Evolutionary conservation across 2,888 invertebrate genomes (phyloP), one percentile per base, ranked within the genome.

Genomic region (Meta bourneti): DNA sequence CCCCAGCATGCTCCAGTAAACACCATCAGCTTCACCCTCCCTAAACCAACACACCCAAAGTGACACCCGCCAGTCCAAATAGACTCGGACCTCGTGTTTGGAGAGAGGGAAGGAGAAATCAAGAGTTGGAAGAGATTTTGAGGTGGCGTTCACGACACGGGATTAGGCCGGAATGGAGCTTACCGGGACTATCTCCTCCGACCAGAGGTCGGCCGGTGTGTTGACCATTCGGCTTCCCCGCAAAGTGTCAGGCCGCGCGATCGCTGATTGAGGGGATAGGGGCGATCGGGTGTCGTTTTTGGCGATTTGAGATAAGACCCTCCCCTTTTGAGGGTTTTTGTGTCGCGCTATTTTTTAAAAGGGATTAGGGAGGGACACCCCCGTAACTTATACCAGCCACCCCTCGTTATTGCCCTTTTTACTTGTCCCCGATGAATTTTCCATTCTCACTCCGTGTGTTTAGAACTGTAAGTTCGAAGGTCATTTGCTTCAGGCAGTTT

Each of bases 61-160:
- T 85, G 84, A 85, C 84, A 85, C 75, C 77, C 49, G 61, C 84
- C 74, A 61, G 34, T 61, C 74, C 52, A 19, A 9, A 51, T 34
- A 20, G 19, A 11, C 54, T 20, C 52, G 4, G 34, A 11, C 11
- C 16, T 54, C 16, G 19, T 34, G 74, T 74, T 54, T n/a, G 34
- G 74, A 52, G 52, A 4, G 61, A n/a, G 79, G 19, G 54, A 20
- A 20, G 34, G 75, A 61, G 75, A 74, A 85, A 51, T 49, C 48
- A 19, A 19, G 20, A 52, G 87, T 7, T 13, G 13, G 61, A 54
- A 69, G 81, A 81, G 88, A 81, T 88, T 88, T 88, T 88, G 88
- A 88, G 88, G 88, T 88, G 69, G 88, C 80, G 61, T 51, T 88
- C 80, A 88, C 88, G 88, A 88, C 88, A 81, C 61, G 69, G 88